Evolutionary conservation across 2,113 vertebrate genomes (phyloP), one percentile per base, ranked within the genome.

Genomic region (Echinops telfairi): DNA sequence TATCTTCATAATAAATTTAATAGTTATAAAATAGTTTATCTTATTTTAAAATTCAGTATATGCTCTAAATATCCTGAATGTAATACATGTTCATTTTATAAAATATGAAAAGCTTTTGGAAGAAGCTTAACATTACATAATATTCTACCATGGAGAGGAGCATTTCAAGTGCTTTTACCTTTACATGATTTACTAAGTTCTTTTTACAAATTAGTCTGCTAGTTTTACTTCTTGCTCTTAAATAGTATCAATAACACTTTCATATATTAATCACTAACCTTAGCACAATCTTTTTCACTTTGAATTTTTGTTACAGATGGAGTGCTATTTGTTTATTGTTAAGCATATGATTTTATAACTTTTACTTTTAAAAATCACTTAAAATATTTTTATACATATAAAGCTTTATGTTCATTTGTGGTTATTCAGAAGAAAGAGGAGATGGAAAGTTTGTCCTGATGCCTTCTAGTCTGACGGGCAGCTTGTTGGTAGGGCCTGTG

Each of bases 331-430:
- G 64, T 89, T 20, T 66, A 31, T 57, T 68, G 6, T 76, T 88
- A 29, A 81, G 14, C 27, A 14, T 47, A 25, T 91, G 15, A 83
- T 60, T 86, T 78, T 91, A 25, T 22, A 27, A 77, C 4, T 86
- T 87, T 85, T 75, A 36, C 33, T 89, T 86, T 87, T 88, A 78
- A 94, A 95, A 81, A 58, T 85, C 90, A n/a, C 27, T 87, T 89
- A 83, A 83, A 82, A 60, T 60, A 60, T 68, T 43, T n/a, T 66
- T 19, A 79, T 79, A 29, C 23, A 77, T 27, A 47, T 82, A 75
- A 86, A 76, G 47, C 31, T 76, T 81, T 84, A 40, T 40, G 16
- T 47, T 90, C 5, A 77, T 70, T 5, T 57, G 0, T 62, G 33
- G 20, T 83, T 91, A 71, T 79, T 91, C 64, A 86, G 75, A 27